phyloP scores from a whole-genome alignment of 2,888 invertebrate genomes.

The Lasioglossum lativentre region DNA sequence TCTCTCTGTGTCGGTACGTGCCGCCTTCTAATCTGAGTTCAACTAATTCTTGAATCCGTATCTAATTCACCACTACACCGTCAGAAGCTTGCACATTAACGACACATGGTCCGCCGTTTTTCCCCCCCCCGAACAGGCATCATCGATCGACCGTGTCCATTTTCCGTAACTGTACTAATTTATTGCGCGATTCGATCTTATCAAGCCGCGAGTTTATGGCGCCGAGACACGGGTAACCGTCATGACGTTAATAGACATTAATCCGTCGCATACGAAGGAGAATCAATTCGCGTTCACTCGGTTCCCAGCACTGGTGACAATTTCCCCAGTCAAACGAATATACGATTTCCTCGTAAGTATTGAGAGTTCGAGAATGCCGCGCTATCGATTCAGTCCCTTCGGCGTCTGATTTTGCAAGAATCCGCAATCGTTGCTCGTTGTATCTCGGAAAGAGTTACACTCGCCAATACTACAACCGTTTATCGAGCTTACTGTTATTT shows the following conservation, averaged over 20 bases:
- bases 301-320: not conserved
- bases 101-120: not conserved
- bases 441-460: conserved; percentile 28
- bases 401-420: conserved; percentile 34
- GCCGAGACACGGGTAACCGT: conserved; percentile 7
- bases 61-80: conserved; percentile 1
- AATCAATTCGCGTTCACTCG: conserved; percentile 46
- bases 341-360: conserved; percentile 26
- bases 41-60: conserved; percentile 24
- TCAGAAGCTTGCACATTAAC: conserved; percentile 30
- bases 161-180: conserved; percentile 56
- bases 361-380: not conserved
- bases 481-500: conserved; percentile 27
- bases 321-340: conserved; percentile 15
- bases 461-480: conserved; percentile 23
- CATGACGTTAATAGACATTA: conserved; percentile 33
- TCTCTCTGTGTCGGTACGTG: conserved; percentile 4
- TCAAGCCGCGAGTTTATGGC: conserved; percentile 48
- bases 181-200: conserved; percentile 42
- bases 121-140: not conserved
- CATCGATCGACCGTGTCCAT: conserved; percentile 49
- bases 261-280: conserved; percentile 33
- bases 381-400: conserved; percentile 2
- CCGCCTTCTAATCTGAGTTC: conserved; percentile 35
- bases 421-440: conserved; percentile 13